Percentiles rank a stretch among this genome's conserved stretches.
phyloP scores from a whole-genome alignment of 2,113 vertebrate species.

The Jaculus jaculus region DNA sequence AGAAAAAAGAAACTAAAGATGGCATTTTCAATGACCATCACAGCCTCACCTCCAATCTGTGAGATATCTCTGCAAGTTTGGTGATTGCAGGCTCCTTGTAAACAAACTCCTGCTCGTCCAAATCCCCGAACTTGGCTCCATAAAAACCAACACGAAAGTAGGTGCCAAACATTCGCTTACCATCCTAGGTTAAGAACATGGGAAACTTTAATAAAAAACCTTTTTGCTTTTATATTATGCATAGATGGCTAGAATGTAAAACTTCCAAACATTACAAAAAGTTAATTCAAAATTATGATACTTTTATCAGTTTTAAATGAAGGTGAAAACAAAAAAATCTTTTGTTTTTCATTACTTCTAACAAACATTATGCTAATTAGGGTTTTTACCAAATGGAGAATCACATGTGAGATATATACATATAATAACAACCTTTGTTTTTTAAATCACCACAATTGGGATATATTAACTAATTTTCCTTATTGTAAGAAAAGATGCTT shows the following conservation, averaged over 20 bases:
- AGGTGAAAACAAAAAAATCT: conserved; percentile 26
- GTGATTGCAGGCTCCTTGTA: conserved; percentile 99
- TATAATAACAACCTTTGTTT: not conserved
- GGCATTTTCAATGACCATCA: not conserved
- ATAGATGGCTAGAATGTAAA: conserved; percentile 5
- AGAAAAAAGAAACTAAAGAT: conserved; percentile 22
- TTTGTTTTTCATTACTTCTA: conserved; percentile 27
- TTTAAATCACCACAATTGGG: conserved; percentile 8
- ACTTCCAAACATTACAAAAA: conserved; percentile 14
- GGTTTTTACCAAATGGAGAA: not conserved
- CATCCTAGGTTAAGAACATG: conserved; percentile 88
- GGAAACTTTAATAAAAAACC: conserved; percentile 70
- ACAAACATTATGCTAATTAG: not conserved
- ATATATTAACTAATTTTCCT: conserved; percentile 47
- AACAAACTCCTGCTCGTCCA: conserved; percentile 99
- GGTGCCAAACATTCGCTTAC: conserved; percentile 99
- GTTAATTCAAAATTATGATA: conserved; percentile 44
- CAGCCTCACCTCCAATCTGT: conserved; percentile 93
- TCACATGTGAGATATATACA: not conserved
- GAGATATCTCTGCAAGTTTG: conserved; percentile 97
- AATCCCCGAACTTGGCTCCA: conserved; percentile 96
- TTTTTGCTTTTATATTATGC: not conserved
- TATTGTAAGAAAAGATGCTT: conserved; percentile 43
- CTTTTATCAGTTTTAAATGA: conserved; percentile 36
- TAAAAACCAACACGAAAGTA: conserved; percentile 99